A percentile compares a stretch with the other conserved stretches of the same genome.
Conservation (phyloP, 2,888 invertebrate species). For the Gisinianus flammeolus region DNA sequence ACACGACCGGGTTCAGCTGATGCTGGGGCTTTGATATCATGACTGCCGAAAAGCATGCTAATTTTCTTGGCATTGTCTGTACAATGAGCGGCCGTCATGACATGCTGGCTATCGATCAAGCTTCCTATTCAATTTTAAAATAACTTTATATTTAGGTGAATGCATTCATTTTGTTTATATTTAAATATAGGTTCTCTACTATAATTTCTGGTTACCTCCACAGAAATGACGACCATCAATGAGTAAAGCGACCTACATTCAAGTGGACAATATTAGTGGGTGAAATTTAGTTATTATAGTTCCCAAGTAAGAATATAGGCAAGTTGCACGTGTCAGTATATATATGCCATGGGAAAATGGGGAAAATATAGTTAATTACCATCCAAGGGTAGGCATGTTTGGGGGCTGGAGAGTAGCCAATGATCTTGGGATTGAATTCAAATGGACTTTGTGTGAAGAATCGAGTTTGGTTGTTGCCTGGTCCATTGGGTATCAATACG, state of each 20-base stretch:
- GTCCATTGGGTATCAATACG: not conserved
- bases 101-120: conserved; percentile 53
- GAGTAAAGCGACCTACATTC: conserved; percentile 51
- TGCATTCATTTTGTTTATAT: too few relatives aligned
- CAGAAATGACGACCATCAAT: conserved; percentile 57
- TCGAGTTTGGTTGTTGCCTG: not conserved
- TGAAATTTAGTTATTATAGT: too few relatives aligned
- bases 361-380: conserved; percentile 50
- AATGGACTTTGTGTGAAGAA: conserved; percentile 26
- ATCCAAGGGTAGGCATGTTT: conserved; percentile 57
- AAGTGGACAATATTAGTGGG: too few relatives aligned
- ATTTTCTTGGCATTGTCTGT: conserved; percentile 55
- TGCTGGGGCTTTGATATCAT: conserved; percentile 48
- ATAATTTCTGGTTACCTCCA: conserved; percentile 36
- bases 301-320: not conserved
- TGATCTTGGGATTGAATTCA: conserved; percentile 38
- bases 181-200: not conserved
- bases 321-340: conserved; percentile 27
- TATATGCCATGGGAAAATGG: conserved; percentile 53
- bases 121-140: too few relatives aligned
- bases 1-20: conserved; percentile 44
- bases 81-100: conserved; percentile 58
- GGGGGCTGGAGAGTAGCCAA: conserved; percentile 47
- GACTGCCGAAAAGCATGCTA: conserved; percentile 54
- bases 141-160: too few relatives aligned